phyloP scores from a whole-genome alignment of 2,797 vertebrate genomes.

The Coilia nasus region DNA sequence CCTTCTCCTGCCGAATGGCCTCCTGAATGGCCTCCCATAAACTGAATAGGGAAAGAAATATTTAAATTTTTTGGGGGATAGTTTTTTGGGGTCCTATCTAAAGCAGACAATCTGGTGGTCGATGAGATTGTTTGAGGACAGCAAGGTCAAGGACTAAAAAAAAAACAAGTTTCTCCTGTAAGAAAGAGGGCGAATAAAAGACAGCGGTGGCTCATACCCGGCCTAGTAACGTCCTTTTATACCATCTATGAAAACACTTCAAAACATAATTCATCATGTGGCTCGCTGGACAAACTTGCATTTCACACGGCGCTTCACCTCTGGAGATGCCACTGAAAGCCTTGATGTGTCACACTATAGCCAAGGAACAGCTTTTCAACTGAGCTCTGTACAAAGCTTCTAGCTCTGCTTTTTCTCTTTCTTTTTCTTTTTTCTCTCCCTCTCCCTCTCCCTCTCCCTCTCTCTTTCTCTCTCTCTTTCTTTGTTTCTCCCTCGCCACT shows the following conservation, averaged over 20 bases:
- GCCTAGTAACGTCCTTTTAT: slow-evolving; percentile 35
- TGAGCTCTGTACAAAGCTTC: not conserved
- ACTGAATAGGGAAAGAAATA: not conserved
- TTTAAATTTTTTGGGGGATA: not conserved
- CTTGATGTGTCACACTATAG: slow-evolving; percentile 16
- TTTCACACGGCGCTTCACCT: slow-evolving; percentile 26
- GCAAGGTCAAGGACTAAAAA: not conserved
- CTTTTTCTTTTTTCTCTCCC: not conserved
- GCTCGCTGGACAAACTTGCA: slow-evolving; percentile 36
- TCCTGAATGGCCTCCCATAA: not conserved
- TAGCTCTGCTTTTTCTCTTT: not conserved
- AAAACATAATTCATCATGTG: slow-evolving; percentile 56
- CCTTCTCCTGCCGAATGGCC: not conserved
- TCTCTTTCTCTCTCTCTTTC: not conserved
- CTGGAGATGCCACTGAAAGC: slow-evolving; percentile 21
- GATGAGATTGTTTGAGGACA: not conserved
- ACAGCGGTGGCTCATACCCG: slow-evolving; percentile 26
- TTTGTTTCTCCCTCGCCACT: not conserved
- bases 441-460: not conserved
- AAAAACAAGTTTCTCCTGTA: not conserved
- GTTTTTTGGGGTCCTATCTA: not conserved
- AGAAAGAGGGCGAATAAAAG: slow-evolving; percentile 23
- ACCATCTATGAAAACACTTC: slow-evolving; percentile 42
- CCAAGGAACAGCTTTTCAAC: slow-evolving; percentile 17
- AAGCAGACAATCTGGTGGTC: not conserved